Percentiles rank a stretch among this genome's conserved stretches.
These are phyloP conservation scores for Apamea monoglypha DNA, from an alignment of 2,888 invertebrate genomes.

Conservation along the genomic window DNA sequence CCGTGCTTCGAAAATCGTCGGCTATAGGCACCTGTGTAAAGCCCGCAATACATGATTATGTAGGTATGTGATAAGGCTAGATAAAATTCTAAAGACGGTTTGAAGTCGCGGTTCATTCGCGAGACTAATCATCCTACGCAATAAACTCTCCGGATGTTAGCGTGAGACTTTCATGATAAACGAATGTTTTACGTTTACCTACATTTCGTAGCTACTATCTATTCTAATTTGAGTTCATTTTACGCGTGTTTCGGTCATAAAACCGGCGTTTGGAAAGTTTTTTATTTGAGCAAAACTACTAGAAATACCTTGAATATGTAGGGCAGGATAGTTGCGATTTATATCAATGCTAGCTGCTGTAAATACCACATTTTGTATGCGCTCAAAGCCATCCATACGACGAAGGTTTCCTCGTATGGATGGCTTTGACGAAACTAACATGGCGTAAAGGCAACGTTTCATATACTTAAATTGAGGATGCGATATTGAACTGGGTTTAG, in stretches of 20 bases:
- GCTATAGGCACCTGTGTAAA: background rate
- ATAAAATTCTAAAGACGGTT: conserved; percentile 17
- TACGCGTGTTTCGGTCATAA: conserved; percentile 18
- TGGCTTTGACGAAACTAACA: conserved; percentile 1
- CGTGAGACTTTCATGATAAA: conserved; percentile 43
- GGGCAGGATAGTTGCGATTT: background rate
- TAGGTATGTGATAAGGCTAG: conserved; percentile 19
- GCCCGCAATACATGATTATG: background rate
- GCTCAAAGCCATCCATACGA: conserved; percentile 4
- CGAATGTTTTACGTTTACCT: conserved; percentile 29
- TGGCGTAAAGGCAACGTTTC: background rate
- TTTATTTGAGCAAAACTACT: conserved; percentile 4
- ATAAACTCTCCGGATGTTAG: conserved; percentile 45
- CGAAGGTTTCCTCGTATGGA: background rate
- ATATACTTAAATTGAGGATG: background rate
- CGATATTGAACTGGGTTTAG: background rate
- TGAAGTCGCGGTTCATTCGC: conserved; percentile 13
- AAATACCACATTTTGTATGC: background rate
- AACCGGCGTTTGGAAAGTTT: conserved; percentile 17
- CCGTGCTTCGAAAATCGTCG: too few species aligned
- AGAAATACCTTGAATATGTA: background rate
- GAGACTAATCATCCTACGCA: conserved; percentile 36
- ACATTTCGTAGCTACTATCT: conserved; percentile 21
- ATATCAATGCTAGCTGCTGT: background rate
- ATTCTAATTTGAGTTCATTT: conserved; percentile 42